These are phyloP conservation scores for Semnopithecus entellus DNA, from an alignment of 2,113 vertebrate species.

Conservation along the genomic window DNA sequence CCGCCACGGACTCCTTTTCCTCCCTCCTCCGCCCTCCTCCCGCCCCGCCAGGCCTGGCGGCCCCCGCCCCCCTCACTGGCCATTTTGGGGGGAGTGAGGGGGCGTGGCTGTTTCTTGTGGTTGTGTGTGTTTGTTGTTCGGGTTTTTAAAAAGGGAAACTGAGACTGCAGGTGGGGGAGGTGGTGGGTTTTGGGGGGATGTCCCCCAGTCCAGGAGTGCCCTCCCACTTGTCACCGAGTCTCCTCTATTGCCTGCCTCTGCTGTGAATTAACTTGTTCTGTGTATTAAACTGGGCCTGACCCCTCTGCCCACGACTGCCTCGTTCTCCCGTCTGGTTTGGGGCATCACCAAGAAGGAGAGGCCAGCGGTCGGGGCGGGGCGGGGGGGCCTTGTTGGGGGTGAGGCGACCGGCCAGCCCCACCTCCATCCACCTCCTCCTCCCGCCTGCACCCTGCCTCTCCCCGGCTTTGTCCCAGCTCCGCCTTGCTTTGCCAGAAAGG, in stretches of 20 bases:
- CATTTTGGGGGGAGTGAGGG: slow-evolving; percentile 59
- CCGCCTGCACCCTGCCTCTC: slow-evolving; percentile 22
- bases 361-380: background rate
- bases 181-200: slow-evolving; percentile 40
- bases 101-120: slow-evolving; percentile 76
- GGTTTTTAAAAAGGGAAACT: slow-evolving; percentile 67
- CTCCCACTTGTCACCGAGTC: slow-evolving; percentile 55
- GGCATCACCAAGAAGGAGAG: slow-evolving; percentile 17
- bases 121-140: slow-evolving; percentile 81
- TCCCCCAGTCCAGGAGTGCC: slow-evolving; percentile 36
- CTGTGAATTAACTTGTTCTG: slow-evolving; percentile 81
- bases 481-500: slow-evolving; percentile 86
- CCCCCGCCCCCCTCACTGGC: slow-evolving; percentile 41
- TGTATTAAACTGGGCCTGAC: slow-evolving; percentile 82
- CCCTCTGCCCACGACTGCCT: slow-evolving; percentile 53
- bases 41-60: slow-evolving; percentile 57
- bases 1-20: slow-evolving; percentile 48
- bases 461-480: slow-evolving; percentile 88
- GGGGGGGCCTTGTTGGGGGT: background rate
- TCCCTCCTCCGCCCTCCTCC: background rate
- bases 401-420: background rate
- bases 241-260: slow-evolving; percentile 82
- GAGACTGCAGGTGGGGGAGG: slow-evolving; percentile 67
- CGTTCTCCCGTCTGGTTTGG: slow-evolving; percentile 42
- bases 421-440: background rate